These are phyloP conservation scores for Agriopis marginaria DNA, from an alignment of 2,888 invertebrate species.

Conservation along the genomic window DNA sequence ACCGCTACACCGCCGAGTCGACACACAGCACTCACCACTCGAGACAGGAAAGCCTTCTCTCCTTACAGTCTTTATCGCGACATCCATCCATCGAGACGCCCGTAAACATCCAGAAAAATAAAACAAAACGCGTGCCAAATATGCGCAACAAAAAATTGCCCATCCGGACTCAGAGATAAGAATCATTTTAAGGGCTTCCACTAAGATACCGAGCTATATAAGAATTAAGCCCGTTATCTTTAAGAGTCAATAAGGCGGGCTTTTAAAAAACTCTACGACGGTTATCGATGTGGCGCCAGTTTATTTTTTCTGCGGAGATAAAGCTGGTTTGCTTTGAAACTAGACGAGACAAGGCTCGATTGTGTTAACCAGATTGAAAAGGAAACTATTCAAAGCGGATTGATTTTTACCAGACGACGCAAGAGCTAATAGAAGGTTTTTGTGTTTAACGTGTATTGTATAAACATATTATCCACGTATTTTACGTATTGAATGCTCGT, in stretches of 20 bases:
- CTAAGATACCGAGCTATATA: conserved; percentile 58
- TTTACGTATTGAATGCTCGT: no score
- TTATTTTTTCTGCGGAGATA: conserved; percentile 45
- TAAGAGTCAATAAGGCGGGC: conserved; percentile 49
- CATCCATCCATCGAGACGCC: conserved; percentile 14
- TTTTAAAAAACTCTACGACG: conserved; percentile 51
- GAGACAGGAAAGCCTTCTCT: conserved; percentile 64
- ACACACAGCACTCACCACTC: conserved; percentile 55
- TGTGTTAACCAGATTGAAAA: conserved; percentile 7
- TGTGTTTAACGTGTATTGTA: no score
- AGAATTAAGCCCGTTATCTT: conserved; percentile 56
- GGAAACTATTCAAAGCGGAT: conserved; percentile 6
- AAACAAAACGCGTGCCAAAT: conserved; percentile 71
- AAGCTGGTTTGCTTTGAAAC: conserved; percentile 46
- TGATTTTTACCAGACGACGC: no score
- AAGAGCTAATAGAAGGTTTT: no score
- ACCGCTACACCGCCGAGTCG: conserved; percentile 43
- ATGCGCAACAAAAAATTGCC: conserved; percentile 57
- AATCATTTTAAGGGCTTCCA: conserved; percentile 63
- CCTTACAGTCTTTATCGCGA: conserved; percentile 54
- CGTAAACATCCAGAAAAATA: conserved; percentile 47
- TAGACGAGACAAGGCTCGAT: conserved; percentile 41
- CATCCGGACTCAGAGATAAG: conserved; percentile 65
- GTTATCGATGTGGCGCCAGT: conserved; percentile 47
- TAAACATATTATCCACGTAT: no score